Evolutionary conservation across 2,113 vertebrate species (phyloP).

Genomic region (Pachycephala philippinensis): DNA sequence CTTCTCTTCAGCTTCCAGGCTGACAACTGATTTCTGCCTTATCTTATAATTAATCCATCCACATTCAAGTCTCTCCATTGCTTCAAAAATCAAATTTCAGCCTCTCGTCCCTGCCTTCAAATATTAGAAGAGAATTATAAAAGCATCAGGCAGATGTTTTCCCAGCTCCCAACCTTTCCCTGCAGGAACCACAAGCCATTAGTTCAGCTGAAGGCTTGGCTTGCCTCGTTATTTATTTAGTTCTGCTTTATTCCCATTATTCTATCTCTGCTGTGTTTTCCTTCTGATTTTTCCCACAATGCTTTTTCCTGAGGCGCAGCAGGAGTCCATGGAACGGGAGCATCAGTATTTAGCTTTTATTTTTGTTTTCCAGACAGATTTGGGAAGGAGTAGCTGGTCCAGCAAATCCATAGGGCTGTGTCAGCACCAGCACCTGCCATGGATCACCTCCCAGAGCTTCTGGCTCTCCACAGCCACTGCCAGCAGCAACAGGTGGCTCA

Average conservation of each 20-base stretch:
- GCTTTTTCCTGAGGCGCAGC: neutral
- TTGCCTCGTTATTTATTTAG: neutral
- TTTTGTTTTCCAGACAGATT: neutral
- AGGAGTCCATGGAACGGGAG: neutral
- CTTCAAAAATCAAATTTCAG: neutral
- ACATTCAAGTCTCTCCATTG: neutral
- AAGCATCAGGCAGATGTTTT: neutral
- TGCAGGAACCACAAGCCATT: neutral
- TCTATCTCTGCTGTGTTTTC: neutral
- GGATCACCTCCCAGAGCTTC: neutral
- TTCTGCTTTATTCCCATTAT: neutral
- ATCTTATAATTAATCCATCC: neutral
- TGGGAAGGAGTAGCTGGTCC: neutral
- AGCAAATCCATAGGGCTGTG: neutral
- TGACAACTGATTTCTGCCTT: neutral
- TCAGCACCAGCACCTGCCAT: rapidly evolving
- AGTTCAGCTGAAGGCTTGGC: neutral
- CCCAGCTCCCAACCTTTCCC: neutral
- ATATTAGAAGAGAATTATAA: neutral
- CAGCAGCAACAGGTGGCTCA: neutral
- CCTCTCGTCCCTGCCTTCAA: neutral
- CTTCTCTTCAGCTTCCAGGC: neutral
- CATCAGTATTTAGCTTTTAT: neutral
- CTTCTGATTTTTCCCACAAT: neutral
- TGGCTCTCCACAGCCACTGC: neutral